These are phyloP conservation scores for Symphodus melops DNA, from an alignment of 2,113 vertebrate species.

Conservation along the genomic window DNA sequence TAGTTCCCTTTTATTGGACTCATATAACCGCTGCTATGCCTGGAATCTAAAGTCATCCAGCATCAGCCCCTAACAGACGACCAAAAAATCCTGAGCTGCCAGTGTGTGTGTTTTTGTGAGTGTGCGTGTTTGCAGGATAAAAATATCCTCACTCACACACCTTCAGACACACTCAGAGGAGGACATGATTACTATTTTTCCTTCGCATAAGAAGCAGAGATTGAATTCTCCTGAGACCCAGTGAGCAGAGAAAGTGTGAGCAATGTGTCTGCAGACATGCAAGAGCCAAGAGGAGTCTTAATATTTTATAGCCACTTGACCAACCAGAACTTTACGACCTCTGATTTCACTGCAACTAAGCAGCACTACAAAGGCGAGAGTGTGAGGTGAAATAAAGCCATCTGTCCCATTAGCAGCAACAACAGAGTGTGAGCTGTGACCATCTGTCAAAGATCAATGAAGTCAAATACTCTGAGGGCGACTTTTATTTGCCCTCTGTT, in stretches of 20 bases:
- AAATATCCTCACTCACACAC: conserved; percentile 10
- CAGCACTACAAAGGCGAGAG: neutral
- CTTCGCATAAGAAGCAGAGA: neutral
- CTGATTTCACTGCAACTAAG: conserved; percentile 6
- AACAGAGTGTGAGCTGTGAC: neutral
- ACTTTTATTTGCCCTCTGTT: conserved; percentile 5
- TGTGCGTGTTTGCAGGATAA: neutral
- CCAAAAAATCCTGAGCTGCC: conserved; percentile 70
- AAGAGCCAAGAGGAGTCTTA: neutral
- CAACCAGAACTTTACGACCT: conserved; percentile 16
- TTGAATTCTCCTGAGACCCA: too few species aligned
- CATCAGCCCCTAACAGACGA: conserved; percentile 25
- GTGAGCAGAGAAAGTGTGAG: neutral
- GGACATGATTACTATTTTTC: neutral
- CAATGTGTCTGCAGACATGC: neutral
- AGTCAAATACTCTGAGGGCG: conserved; percentile 8
- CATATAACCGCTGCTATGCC: conserved; percentile 57
- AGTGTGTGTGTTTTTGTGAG: conserved; percentile 42
- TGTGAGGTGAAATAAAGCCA: neutral
- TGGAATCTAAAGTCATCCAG: conserved; percentile 69
- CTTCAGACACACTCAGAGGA: neutral
- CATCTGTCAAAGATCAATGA: conserved; percentile 35
- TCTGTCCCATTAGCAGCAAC: neutral
- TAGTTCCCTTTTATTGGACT: conserved; percentile 49
- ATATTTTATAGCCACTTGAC: conserved; percentile 30